A percentile compares a stretch with the other conserved stretches of the same genome.
Conservation (phyloP, 2,888 invertebrate species). For the Julus scanicus region DNA sequence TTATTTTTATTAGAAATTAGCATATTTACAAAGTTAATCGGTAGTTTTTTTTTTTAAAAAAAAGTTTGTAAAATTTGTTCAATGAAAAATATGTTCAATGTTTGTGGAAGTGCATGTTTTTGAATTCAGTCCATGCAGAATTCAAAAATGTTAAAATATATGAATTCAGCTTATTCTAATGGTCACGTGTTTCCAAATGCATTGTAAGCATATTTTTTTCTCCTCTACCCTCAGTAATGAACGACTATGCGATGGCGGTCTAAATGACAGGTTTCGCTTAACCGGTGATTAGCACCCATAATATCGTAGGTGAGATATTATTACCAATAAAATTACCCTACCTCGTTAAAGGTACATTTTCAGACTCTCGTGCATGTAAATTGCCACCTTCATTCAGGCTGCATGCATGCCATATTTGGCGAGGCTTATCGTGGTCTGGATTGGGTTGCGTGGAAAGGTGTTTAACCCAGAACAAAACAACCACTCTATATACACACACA, state of each 20-base stretch:
- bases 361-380: neutral
- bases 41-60: no score
- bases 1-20: no score
- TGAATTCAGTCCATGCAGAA: no score
- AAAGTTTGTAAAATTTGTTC: no score
- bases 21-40: no score
- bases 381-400: neutral
- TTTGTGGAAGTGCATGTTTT: no score
- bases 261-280: neutral
- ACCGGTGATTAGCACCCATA: neutral
- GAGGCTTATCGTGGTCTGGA: neutral
- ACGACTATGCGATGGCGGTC: neutral
- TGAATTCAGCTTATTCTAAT: no score
- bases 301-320: slow-evolving; percentile 29
- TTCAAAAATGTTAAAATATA: no score
- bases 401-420: neutral
- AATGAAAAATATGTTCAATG: no score
- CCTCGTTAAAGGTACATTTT: slow-evolving; percentile 15
- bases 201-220: neutral
- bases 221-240: neutral
- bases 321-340: slow-evolving; percentile 41
- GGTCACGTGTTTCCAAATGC: neutral
- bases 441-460: slow-evolving; percentile 17
- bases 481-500: neutral
- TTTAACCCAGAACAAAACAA: slow-evolving; percentile 8